phyloP scores from a whole-genome alignment of 2,888 invertebrate species.

The Rotaria socialis region DNA sequence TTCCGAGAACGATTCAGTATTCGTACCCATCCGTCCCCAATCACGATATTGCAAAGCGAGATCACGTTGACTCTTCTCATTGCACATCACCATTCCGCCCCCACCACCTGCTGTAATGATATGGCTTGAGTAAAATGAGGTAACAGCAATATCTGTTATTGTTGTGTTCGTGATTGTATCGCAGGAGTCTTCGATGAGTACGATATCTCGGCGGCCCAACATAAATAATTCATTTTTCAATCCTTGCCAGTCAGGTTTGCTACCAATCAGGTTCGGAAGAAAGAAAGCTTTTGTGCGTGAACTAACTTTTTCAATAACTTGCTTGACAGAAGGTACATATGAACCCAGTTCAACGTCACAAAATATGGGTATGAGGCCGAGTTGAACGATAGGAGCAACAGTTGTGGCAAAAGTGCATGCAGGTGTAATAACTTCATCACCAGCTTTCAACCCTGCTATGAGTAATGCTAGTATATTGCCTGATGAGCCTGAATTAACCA shows the following conservation, averaged over 20 bases:
- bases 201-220: background rate
- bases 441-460: too few species aligned
- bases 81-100: background rate
- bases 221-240: background rate
- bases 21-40: slow-evolving; percentile 6
- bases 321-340: too few species aligned
- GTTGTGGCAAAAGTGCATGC: background rate
- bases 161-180: background rate
- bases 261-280: background rate
- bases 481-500: background rate
- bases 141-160: background rate
- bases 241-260: slow-evolving; percentile 1
- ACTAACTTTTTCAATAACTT: background rate
- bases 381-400: background rate
- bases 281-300: background rate
- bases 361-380: background rate
- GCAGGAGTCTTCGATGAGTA: background rate
- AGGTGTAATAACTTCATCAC: background rate
- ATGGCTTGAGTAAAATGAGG: background rate
- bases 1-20: background rate
- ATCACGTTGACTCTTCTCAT: background rate
- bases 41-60: background rate
- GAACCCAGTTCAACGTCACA: background rate
- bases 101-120: slow-evolving; percentile 7
- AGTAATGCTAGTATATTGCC: background rate